These are phyloP conservation scores for Choloepus hoffmanni DNA, from an alignment of 2,113 vertebrate species.

Conservation along the genomic window DNA sequence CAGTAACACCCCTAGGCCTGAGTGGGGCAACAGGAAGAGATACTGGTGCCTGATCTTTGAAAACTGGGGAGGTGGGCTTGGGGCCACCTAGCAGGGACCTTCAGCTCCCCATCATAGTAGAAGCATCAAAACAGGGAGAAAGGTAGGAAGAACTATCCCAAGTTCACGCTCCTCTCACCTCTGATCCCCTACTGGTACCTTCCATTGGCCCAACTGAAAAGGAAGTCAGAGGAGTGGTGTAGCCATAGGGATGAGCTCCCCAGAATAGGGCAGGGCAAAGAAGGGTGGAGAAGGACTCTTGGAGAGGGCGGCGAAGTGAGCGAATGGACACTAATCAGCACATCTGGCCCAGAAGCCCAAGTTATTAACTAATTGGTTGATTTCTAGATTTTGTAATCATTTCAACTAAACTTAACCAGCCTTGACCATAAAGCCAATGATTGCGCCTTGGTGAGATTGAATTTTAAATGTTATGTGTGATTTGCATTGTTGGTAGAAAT, in stretches of 20 bases:
- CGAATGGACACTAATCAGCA: not conserved
- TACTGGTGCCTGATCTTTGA: not conserved
- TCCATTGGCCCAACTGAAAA: not conserved
- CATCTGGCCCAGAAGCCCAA: not conserved
- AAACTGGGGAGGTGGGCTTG: not conserved
- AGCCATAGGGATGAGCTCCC: not conserved
- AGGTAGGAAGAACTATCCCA: not conserved
- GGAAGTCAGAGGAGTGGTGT: not conserved
- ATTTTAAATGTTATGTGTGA: not conserved
- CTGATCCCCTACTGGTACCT: not conserved
- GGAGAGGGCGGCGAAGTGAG: not conserved
- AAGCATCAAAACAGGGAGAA: not conserved
- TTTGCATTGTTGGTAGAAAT: not conserved
- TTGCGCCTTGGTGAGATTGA: not conserved
- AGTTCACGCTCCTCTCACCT: not conserved
- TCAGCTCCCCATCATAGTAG: not conserved
- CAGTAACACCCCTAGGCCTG: not conserved
- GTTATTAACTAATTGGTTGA: not conserved
- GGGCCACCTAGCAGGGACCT: not conserved
- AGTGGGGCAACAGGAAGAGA: not conserved
- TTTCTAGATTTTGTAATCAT: not conserved
- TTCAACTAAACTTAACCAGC: not conserved
- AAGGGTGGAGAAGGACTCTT: not conserved
- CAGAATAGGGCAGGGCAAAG: not conserved
- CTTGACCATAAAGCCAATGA: not conserved